Percentiles rank a stretch among this genome's conserved stretches.
phyloP scores from a whole-genome alignment of 2,113 vertebrate species.

The Ptilonorhynchus violaceus region DNA sequence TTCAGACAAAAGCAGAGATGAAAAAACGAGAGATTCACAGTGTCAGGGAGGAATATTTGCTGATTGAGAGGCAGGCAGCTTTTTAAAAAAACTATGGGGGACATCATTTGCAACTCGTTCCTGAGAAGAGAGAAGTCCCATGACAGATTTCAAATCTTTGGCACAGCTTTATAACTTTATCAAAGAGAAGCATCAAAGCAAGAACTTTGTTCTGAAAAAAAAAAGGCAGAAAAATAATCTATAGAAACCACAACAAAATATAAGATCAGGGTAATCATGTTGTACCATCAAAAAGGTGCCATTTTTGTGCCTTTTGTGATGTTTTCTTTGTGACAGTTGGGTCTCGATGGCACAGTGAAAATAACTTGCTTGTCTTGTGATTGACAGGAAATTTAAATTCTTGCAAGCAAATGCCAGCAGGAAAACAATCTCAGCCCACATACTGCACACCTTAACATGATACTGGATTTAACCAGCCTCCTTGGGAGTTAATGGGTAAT shows the following conservation, averaged over 20 bases:
- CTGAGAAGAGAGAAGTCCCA: slow-evolving; percentile 31
- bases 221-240: slow-evolving; percentile 32
- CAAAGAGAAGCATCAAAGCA: slow-evolving; percentile 45
- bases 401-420: slow-evolving; percentile 29
- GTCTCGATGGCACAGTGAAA: slow-evolving; percentile 22
- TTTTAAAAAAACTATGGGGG: slow-evolving; percentile 6
- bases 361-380: slow-evolving; percentile 17
- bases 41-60: not conserved
- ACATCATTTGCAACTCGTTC: slow-evolving; percentile 23
- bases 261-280: slow-evolving; percentile 26
- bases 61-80: slow-evolving; percentile 20
- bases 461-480: not conserved
- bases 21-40: not conserved
- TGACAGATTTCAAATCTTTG: slow-evolving; percentile 48
- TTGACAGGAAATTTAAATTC: slow-evolving; percentile 50
- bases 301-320: slow-evolving; percentile 16
- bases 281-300: slow-evolving; percentile 41
- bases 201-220: slow-evolving; percentile 1
- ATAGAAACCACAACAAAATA: slow-evolving; percentile 33
- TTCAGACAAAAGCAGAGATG: slow-evolving; percentile 27
- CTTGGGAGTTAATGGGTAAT: not conserved
- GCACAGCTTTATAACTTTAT: slow-evolving; percentile 58
- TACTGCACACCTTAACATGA: not conserved
- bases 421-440: not conserved
- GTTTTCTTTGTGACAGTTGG: slow-evolving; percentile 20